Conservation (phyloP, 2,797 vertebrate species). For the Myotis vivesi region DNA sequence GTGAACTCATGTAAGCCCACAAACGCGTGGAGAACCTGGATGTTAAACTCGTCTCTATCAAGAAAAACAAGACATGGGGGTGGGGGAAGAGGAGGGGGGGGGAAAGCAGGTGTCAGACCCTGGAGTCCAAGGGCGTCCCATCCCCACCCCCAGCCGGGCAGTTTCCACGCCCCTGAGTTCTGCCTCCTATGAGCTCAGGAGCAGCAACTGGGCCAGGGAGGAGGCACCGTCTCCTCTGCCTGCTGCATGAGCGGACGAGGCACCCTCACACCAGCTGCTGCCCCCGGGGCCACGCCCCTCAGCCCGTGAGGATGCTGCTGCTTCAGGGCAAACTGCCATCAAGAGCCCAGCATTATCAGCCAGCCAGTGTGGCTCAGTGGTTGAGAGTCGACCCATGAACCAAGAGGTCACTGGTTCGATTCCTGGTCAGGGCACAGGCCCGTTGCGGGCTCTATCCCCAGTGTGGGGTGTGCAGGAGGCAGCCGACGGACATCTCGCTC, state of each 20-base stretch:
- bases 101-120: not conserved
- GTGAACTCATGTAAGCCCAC: constrained; percentile 98
- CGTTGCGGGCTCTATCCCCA: not conserved
- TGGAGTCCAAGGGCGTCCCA: rapidly evolving
- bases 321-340: no score
- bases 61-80: constrained; percentile 3
- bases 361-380: no score
- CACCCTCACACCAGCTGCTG: not conserved
- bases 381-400: no score
- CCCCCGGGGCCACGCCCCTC: not conserved
- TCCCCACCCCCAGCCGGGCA: not conserved
- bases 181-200: not conserved
- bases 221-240: not conserved
- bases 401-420: not conserved
- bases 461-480: no score
- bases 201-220: not conserved
- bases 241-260: no score
- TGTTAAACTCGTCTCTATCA: constrained; percentile 93
- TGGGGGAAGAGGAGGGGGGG: not conserved
- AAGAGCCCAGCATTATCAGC: rapidly evolving
- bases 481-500: no score
- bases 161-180: rapidly evolving
- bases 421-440: not conserved
- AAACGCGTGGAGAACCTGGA: constrained; percentile 94
- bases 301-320: rapidly evolving